Percentiles rank a stretch among this genome's conserved stretches.
These are phyloP conservation scores for Sorex maritimensis DNA, from an alignment of 2,797 vertebrate species.

Conservation along the genomic window DNA sequence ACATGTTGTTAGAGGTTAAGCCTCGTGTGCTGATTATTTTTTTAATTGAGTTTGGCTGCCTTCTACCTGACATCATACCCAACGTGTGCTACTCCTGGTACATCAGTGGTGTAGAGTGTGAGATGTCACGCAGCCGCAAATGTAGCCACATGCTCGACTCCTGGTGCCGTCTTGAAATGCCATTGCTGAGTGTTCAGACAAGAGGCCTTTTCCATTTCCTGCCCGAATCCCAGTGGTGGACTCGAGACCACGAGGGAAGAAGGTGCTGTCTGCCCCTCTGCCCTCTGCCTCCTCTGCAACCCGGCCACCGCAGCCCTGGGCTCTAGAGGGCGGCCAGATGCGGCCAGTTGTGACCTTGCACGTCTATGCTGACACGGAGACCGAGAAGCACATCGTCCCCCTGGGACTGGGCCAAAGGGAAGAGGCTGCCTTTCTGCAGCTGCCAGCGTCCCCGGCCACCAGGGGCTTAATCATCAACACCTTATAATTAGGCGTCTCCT, in stretches of 20 bases:
- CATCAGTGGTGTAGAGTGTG: too few species aligned
- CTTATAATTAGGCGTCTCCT: slow-evolving; percentile 75
- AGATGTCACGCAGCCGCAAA: too few species aligned
- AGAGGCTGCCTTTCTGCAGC: slow-evolving; percentile 21
- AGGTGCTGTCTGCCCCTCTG: background rate
- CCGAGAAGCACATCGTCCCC: slow-evolving; percentile 38
- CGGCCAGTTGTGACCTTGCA: background rate
- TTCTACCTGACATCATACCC: too few species aligned
- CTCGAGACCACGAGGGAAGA: background rate
- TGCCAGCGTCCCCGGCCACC: slow-evolving; percentile 77
- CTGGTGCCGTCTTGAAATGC: background rate
- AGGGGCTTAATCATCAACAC: slow-evolving; percentile 72
- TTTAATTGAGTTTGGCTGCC: too few species aligned
- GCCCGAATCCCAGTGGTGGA: background rate
- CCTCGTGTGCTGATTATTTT: too few species aligned
- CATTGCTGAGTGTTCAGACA: slow-evolving; percentile 8
- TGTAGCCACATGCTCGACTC: background rate
- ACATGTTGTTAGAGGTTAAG: too few species aligned
- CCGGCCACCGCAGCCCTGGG: background rate
- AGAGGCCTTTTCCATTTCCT: background rate
- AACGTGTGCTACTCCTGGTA: too few species aligned
- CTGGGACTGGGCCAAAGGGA: slow-evolving; percentile 61
- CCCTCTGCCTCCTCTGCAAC: background rate
- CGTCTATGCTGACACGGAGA: background rate
- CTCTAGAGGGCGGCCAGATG: background rate